A percentile compares a stretch with the other conserved stretches of the same genome.
Evolutionary conservation across 2,888 invertebrate species (phyloP).

Genomic region (Drosophila nigritarsus): DNA sequence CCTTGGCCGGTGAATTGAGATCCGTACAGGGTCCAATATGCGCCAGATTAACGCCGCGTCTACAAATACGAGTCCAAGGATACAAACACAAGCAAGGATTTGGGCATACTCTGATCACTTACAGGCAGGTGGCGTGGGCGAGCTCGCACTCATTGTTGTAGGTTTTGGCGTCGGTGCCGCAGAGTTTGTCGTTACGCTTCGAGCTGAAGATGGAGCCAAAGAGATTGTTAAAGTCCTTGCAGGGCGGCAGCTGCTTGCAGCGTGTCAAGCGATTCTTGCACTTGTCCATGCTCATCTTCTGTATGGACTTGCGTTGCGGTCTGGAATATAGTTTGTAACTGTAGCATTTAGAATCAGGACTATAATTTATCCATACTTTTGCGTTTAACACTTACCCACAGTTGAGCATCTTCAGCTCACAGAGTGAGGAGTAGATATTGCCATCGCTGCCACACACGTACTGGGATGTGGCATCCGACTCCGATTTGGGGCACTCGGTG

Average conservation of each 20-base stretch:
- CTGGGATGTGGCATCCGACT: conserved; percentile 78
- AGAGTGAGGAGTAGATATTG: conserved; percentile 94
- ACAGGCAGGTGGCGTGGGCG: conserved; percentile 94
- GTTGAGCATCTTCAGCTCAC: conserved; percentile 94
- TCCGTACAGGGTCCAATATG: conserved; percentile 95
- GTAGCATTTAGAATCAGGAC: neutral
- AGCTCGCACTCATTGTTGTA: conserved; percentile 93
- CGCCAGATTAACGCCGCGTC: conserved; percentile 93
- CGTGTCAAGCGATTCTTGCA: conserved; percentile 90
- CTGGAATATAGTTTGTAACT: conserved; percentile 49
- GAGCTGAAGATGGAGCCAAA: conserved; percentile 86
- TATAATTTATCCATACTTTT: neutral
- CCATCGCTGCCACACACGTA: conserved; percentile 95
- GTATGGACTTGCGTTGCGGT: conserved; percentile 84
- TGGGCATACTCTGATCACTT: conserved; percentile 82
- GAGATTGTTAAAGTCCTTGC: conserved; percentile 85
- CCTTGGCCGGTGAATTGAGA: conserved; percentile 84
- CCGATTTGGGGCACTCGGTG: conserved; percentile 88
- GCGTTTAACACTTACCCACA: conserved; percentile 89
- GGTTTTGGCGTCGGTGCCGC: conserved; percentile 94
- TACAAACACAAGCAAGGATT: neutral
- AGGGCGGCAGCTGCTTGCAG: conserved; percentile 90
- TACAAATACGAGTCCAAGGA: conserved; percentile 77
- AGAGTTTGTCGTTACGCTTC: conserved; percentile 90
- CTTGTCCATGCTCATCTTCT: conserved; percentile 89